A percentile compares a stretch with the other conserved stretches of the same genome.
Evolutionary conservation across 2,113 vertebrate species (phyloP).

Genomic region (Brachirus orientalis): DNA sequence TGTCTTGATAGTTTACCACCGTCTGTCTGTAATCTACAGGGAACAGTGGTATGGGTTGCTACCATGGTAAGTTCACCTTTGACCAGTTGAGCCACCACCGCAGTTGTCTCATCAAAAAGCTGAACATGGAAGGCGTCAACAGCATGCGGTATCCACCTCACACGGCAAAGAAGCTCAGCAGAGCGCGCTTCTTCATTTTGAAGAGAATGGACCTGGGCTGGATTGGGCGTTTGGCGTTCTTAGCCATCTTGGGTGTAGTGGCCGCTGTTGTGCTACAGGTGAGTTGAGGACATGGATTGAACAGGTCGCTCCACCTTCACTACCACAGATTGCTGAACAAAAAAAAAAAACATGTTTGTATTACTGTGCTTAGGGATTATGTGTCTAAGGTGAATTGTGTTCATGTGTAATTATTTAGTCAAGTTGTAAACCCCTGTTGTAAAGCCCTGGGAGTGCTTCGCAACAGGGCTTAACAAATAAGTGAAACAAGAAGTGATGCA

Average conservation of each 20-base stretch:
- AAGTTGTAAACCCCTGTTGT: too few relatives aligned
- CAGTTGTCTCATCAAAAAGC: conserved; percentile 86
- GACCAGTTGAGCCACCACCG: conserved; percentile 90
- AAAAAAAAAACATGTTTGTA: too few relatives aligned
- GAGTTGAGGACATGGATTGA: conserved; percentile 7
- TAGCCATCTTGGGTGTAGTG: conserved; percentile 75
- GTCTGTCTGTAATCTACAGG: conserved; percentile 73
- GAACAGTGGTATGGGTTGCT: conserved; percentile 91
- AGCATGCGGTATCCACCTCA: conserved; percentile 88
- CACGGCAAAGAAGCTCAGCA: conserved; percentile 84
- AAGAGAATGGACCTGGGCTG: conserved; percentile 67
- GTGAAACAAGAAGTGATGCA: too few relatives aligned
- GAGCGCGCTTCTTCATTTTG: conserved; percentile 87
- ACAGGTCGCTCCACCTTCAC: too few relatives aligned
- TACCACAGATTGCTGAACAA: too few relatives aligned
- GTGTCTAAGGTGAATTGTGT: too few relatives aligned
- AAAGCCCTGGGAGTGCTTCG: too few relatives aligned
- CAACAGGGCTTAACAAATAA: too few relatives aligned
- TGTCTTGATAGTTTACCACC: too few relatives aligned
- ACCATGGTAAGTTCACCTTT: conserved; percentile 86
- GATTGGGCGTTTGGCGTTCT: conserved; percentile 66
- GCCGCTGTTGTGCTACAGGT: conserved; percentile 75
- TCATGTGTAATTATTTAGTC: too few relatives aligned
- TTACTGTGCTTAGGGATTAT: too few relatives aligned
- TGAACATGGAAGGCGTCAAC: conserved; percentile 81